Base-by-base conservation (phyloP, 2,113 vertebrate species). In the Ellobius talpinus region DNA sequence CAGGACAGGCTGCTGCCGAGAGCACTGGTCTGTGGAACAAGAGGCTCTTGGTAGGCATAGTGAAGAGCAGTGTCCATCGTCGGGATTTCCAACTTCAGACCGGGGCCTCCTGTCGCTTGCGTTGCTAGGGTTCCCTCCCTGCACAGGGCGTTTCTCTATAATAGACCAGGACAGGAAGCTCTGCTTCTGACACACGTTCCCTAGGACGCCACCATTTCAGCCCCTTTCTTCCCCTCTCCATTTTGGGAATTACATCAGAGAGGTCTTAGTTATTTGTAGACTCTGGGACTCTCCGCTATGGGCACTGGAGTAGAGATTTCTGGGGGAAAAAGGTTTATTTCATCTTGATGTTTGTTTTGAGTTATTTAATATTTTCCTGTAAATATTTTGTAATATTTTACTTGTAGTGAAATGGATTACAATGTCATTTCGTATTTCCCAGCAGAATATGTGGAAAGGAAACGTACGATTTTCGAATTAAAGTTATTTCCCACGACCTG, bases 371-470 rank as follows among this genome's bases (percentile, higher is more conserved):
- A 96, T 97, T 98, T 97, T 96, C 91, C 87, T 98, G 97, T 97
- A 98, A 97, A 97, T 97, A 97, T 97, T 97, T 97, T 98, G 89
- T 97, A 98, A 97, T 97, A 97, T 97, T 97, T 97, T 94, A 92
- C 95, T 90, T 96, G 93, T 97, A 97, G 96, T 96, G 95, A 96
- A 98, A 97, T 97, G 97, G 84, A 89, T 96, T 52, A 65, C 94
- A 96, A 72, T 94, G 65, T 97, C 96, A 95, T 97, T 97, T 97
- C 95, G 93, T 97, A 95, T 91, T 97, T 94, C 93, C 96, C 65
- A 96, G 78, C 66, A 87, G 94, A 85, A 97, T 97, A 68, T 55
- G 87, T 95, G 97, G 95, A 86, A 96, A 95, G 94, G 95, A 97
- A 97, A 97, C 96, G 92, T 97, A 97, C 58, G 96, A 92, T 97